A percentile compares a stretch with the other conserved stretches of the same genome.
Evolutionary conservation across 2,113 vertebrate species (phyloP).

Genomic region (Cyprinodon brontotheroides): DNA sequence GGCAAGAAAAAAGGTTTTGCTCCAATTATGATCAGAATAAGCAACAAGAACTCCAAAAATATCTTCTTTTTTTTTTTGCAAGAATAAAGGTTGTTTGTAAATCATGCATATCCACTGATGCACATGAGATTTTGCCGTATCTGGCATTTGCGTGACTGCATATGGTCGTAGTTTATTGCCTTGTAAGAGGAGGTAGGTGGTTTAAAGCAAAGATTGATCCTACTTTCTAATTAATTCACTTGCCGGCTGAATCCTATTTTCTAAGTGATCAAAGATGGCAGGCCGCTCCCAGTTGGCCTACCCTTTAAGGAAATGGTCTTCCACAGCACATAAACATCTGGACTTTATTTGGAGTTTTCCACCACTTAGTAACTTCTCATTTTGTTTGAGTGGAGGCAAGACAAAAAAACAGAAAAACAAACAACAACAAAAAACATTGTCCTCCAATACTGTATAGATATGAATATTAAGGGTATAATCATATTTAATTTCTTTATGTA

Average conservation of each 20-base stretch:
- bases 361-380: slow-evolving; percentile 8
- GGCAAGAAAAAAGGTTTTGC: no score
- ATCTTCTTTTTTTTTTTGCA: no score
- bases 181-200: slow-evolving; percentile 17
- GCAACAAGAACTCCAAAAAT: no score
- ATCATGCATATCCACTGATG: no score
- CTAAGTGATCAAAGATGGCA: slow-evolving; percentile 36
- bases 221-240: slow-evolving; percentile 39
- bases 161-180: slow-evolving; percentile 1
- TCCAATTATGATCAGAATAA: no score
- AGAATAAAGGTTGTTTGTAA: no score
- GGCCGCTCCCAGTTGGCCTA: slow-evolving; percentile 33
- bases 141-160: slow-evolving; percentile 4
- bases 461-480: not conserved
- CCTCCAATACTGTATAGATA: not conserved
- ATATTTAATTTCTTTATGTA: not conserved
- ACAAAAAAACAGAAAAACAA: slow-evolving; percentile 3
- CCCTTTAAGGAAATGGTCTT: slow-evolving; percentile 30
- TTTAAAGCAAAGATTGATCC: slow-evolving; percentile 13
- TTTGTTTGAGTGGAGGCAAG: not conserved
- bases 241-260: slow-evolving; percentile 25
- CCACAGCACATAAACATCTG: slow-evolving; percentile 26
- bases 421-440: not conserved
- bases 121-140: not conserved
- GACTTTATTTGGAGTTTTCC: slow-evolving; percentile 49